Conservation (phyloP, 1,140 invertebrate species). For the Nixonia krombeini region DNA sequence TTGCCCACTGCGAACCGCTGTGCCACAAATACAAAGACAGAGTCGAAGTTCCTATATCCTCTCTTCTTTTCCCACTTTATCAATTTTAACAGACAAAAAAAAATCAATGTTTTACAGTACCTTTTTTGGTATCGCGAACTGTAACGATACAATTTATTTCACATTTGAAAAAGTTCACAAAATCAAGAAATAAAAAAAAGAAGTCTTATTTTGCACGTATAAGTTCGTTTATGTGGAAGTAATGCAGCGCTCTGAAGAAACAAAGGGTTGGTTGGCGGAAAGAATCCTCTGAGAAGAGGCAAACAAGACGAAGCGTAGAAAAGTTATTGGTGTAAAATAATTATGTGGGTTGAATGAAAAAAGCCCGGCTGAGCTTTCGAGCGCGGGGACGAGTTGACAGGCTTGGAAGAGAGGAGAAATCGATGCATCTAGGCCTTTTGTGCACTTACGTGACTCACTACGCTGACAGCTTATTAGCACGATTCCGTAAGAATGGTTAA, state of each 20-base stretch:
- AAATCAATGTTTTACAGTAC: too few species aligned
- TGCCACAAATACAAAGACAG: background rate
- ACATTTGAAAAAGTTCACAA: too few species aligned
- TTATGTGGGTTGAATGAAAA: constrained; percentile 2
- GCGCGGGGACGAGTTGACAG: background rate
- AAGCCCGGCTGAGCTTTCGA: background rate
- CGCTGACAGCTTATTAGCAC: constrained; percentile 29
- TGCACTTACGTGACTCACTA: constrained; percentile 27
- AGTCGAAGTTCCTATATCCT: too few species aligned
- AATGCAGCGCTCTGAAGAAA: too few species aligned
- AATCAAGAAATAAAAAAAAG: too few species aligned
- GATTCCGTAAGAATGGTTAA: constrained; percentile 34
- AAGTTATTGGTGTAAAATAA: constrained; percentile 5
- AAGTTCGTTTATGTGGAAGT: too few species aligned
- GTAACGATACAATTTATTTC: too few species aligned
- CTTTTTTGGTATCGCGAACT: too few species aligned
- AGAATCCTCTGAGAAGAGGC: background rate
- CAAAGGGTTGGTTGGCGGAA: too few species aligned
- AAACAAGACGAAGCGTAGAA: background rate
- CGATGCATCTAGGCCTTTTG: constrained; percentile 20
- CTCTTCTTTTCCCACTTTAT: too few species aligned
- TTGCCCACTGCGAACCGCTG: constrained; percentile 4
- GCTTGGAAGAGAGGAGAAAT: constrained; percentile 12
- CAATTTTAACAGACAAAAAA: too few species aligned
- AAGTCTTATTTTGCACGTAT: too few species aligned